Conservation (phyloP, 1,140 invertebrate genomes). For the Grapholita molesta region DNA sequence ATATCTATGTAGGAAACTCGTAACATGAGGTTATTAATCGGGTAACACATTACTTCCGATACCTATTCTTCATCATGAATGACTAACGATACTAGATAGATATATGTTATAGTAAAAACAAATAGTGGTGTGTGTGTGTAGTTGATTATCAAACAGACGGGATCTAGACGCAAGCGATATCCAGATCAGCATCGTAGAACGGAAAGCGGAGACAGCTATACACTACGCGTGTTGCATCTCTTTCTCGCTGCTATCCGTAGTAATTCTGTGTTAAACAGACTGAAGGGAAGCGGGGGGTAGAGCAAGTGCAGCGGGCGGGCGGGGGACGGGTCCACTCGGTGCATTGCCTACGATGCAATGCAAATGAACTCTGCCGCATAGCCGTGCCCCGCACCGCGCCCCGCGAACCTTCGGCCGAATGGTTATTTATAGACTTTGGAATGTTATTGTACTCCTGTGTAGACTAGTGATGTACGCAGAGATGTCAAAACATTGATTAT, state of each 20-base stretch:
- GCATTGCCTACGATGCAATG: slow-evolving; percentile 42
- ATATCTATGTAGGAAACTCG: background rate
- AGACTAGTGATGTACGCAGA: slow-evolving; percentile 31
- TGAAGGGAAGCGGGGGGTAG: background rate
- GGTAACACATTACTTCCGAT: background rate
- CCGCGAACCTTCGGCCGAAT: slow-evolving; percentile 44
- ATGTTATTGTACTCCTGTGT: slow-evolving; percentile 58
- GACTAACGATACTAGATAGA: background rate
- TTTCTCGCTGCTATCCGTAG: slow-evolving; percentile 6
- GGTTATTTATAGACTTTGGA: slow-evolving; percentile 61
- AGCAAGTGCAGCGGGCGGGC: slow-evolving; percentile 16
- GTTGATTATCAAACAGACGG: slow-evolving; percentile 8
- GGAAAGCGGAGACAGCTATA: background rate
- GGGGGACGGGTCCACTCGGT: slow-evolving; percentile 28
- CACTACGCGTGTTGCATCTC: slow-evolving; percentile 3
- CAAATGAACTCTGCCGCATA: slow-evolving; percentile 61
- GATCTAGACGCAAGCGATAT: slow-evolving; percentile 15
- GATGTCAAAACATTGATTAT: slow-evolving; percentile 19
- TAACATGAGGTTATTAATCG: background rate
- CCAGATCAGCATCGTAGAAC: background rate
- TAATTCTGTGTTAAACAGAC: slow-evolving; percentile 3
- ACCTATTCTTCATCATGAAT: background rate
- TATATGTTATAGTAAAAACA: background rate
- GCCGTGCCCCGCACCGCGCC: slow-evolving; percentile 26
- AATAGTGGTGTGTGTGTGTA: background rate